Percentiles rank a stretch among this genome's conserved stretches.
Evolutionary conservation across 2,797 vertebrate species (phyloP).

Genomic region (Natrix natrix): DNA sequence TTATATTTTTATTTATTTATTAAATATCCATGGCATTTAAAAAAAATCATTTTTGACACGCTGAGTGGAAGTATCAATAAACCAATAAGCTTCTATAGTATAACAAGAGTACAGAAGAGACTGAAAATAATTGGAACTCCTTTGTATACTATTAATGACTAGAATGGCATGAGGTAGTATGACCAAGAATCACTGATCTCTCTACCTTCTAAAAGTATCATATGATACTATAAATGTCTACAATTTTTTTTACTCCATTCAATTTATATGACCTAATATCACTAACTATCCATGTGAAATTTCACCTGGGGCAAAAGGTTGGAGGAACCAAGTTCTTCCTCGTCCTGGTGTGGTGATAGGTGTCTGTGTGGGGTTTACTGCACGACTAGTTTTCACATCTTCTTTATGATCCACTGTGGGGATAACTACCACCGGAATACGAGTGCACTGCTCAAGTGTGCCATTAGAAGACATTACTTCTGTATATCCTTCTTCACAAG

Average conservation of each 20-base stretch:
- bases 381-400: constrained; percentile 94
- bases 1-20: no score
- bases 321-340: constrained; percentile 96
- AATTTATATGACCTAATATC: not conserved
- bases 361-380: constrained; percentile 87
- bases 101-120: not conserved
- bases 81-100: not conserved
- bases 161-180: not conserved
- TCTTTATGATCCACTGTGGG: constrained; percentile 87
- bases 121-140: not conserved
- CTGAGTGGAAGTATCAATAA: not conserved
- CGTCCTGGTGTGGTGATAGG: constrained; percentile 81
- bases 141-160: not conserved
- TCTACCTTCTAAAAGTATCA: not conserved
- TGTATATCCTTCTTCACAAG: constrained; percentile 93
- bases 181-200: not conserved
- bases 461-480: constrained; percentile 88
- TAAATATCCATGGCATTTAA: no score
- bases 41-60: not conserved
- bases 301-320: constrained; percentile 94
- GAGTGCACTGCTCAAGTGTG: constrained; percentile 88
- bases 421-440: constrained; percentile 90
- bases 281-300: constrained; percentile 53
- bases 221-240: not conserved
- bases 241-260: not conserved